A percentile compares a stretch with the other conserved stretches of the same genome.
These are phyloP conservation scores for Trachymyrmex septentrionalis DNA, from an alignment of 1,140 invertebrate genomes.

Conservation along the genomic window DNA sequence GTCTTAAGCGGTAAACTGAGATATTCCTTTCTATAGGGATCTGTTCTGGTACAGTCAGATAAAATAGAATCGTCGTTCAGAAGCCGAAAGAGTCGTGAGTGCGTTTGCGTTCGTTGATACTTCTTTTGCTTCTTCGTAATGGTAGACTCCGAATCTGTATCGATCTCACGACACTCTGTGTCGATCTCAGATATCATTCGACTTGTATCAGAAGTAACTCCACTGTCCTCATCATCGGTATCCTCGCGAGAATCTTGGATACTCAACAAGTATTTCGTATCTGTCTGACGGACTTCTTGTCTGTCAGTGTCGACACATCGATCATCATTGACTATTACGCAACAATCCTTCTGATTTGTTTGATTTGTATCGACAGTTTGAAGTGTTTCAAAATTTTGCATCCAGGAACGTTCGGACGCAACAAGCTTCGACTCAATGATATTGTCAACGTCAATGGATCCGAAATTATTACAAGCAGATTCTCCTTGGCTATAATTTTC, in stretches of 20 bases:
- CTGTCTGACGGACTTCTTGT: slow-evolving; percentile 12
- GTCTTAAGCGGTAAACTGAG: slow-evolving; percentile 74
- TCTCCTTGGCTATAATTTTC: background rate
- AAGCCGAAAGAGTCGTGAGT: slow-evolving; percentile 90
- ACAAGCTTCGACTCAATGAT: slow-evolving; percentile 46
- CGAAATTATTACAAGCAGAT: background rate
- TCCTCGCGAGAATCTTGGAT: slow-evolving; percentile 86
- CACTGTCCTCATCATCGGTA: slow-evolving; percentile 90
- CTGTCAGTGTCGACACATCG: background rate
- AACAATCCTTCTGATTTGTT: background rate
- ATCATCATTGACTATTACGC: background rate
- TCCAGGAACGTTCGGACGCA: slow-evolving; percentile 42
- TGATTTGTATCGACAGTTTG: background rate
- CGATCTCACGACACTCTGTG: slow-evolving; percentile 85
- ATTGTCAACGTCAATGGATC: background rate
- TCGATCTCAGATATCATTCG: slow-evolving; percentile 90
- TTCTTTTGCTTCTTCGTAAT: slow-evolving; percentile 87
- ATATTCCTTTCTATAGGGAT: slow-evolving; percentile 59
- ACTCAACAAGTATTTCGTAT: slow-evolving; percentile 76
- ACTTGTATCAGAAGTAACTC: slow-evolving; percentile 91
- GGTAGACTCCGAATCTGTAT: slow-evolving; percentile 89
- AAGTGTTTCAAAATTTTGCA: background rate
- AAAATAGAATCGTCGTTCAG: slow-evolving; percentile 88
- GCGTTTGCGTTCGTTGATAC: slow-evolving; percentile 91
- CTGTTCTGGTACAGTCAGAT: slow-evolving; percentile 77